Base-by-base conservation (phyloP, 2,797 vertebrate genomes). In the Tapirus indicus region DNA sequence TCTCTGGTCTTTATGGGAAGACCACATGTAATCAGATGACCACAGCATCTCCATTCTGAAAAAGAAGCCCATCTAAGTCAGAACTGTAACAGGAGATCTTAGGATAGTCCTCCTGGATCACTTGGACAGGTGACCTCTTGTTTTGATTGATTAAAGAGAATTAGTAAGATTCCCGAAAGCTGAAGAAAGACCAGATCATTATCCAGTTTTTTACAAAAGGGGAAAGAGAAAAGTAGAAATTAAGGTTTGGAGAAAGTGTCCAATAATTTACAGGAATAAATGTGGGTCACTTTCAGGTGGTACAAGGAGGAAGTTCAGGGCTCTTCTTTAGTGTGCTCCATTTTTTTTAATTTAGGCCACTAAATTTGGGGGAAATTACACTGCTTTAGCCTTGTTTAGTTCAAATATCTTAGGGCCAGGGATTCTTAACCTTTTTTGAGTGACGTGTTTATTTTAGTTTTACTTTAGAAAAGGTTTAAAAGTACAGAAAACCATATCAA, bases 391-490 rank as follows among this genome's bases (percentile, higher is more conserved):
- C 49, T 47, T 62, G 38, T 56, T 85, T 64, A 8, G 10, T 29
- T 83, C 56, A 84, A 79, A 44, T 47, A 29, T 27, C 14, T 58
- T 54, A 14, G 17, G 80, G 23, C n/a, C 75, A n/a, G 66, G 18
- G 9, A 32, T 71, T 58, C 64, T 56, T 93, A 60, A 49, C 27
- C 35, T 21, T 66, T 84, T 69, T 23, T 41, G 20, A 23, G 54
- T 94, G 4, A 3, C 71, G 77, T 71, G 6, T 83, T 27, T 83
- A 68, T 91, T 91, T 60, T 47, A 86, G 41, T 91, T 89, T 75
- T 72, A 52, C 60, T 95, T 64, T 69, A 29, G 44, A 71, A 96
- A 91, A 66, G 12, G 35, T 44, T 74, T 85, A 41, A 85, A 88
- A 92, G 88, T 20, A 58, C 2, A 69, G 58, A 38, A 62, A 35